Percentiles rank a stretch among this genome's conserved stretches.
These are phyloP conservation scores for Gallinago solitaria DNA, from an alignment of 2,797 vertebrate species.

Conservation along the genomic window DNA sequence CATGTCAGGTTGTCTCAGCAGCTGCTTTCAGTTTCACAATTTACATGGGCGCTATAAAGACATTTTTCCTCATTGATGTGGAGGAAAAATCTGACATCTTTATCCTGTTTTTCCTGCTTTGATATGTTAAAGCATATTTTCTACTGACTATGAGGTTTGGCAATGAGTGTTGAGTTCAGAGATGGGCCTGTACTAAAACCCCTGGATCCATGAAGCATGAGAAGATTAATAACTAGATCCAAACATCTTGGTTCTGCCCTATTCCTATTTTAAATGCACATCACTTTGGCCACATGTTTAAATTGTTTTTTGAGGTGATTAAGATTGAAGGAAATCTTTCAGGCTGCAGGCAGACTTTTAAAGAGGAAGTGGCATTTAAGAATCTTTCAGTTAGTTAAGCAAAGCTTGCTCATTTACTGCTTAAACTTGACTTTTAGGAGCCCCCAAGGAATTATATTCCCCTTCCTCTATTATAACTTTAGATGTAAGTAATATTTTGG, in stretches of 20 bases:
- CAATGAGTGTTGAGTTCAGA: conserved; percentile 5
- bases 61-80: conserved; percentile 43
- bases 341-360: conserved; percentile 33
- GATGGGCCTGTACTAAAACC: conserved; percentile 14
- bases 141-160: conserved; percentile 53
- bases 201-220: background rate
- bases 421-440: conserved; percentile 66
- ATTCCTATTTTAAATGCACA: conserved; percentile 10
- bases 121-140: conserved; percentile 45
- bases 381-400: conserved; percentile 36
- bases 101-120: conserved; percentile 30
- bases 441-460: conserved; percentile 4
- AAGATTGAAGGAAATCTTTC: conserved; percentile 35
- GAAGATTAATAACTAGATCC: conserved; percentile 39
- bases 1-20: conserved; percentile 55
- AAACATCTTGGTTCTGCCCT: conserved; percentile 24
- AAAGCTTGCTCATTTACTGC: conserved; percentile 60
- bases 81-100: conserved; percentile 52
- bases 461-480: conserved; percentile 11
- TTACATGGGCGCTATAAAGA: conserved; percentile 43
- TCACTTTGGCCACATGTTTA: conserved; percentile 18
- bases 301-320: conserved; percentile 32
- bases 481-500: conserved; percentile 21
- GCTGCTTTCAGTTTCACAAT: conserved; percentile 66
- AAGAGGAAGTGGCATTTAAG: conserved; percentile 33